Evolutionary conservation across 2,888 invertebrate species (phyloP).

Genomic region (Caenorhabditis zanzibari): DNA sequence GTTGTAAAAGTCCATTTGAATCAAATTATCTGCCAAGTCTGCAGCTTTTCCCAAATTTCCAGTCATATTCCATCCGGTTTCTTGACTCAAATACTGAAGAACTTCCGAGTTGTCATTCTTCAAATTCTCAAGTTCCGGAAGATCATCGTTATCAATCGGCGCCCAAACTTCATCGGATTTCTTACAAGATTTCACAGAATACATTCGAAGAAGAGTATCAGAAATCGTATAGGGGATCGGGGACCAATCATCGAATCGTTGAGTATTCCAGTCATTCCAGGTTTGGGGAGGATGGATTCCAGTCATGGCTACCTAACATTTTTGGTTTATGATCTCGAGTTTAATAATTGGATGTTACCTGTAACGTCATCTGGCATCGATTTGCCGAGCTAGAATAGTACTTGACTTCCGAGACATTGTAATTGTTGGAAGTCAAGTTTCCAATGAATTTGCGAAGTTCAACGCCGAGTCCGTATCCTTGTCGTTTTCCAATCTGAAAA

Average conservation of each 20-base stretch:
- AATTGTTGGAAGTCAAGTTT: constrained; percentile 59
- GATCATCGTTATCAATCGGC: constrained; percentile 72
- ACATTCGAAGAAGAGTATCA: constrained; percentile 79
- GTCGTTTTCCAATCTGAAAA: constrained; percentile 72
- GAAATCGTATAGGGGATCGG: constrained; percentile 78
- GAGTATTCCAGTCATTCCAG: constrained; percentile 72
- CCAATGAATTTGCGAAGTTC: constrained; percentile 73
- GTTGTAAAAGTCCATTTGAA: constrained; percentile 72
- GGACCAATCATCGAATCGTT: constrained; percentile 67
- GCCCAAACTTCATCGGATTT: constrained; percentile 71
- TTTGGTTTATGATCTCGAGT: not conserved
- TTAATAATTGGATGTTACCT: constrained; percentile 48
- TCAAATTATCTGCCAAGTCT: constrained; percentile 79
- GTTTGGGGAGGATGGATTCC: constrained; percentile 68
- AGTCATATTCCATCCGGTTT: constrained; percentile 75
- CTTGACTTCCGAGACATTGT: constrained; percentile 66
- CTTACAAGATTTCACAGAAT: constrained; percentile 72
- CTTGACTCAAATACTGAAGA: constrained; percentile 64
- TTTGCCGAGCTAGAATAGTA: constrained; percentile 74
- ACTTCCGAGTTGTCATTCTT: constrained; percentile 53
- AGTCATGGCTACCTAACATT: constrained; percentile 62
- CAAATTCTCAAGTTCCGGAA: constrained; percentile 67
- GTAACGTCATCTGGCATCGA: constrained; percentile 78
- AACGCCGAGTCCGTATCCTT: constrained; percentile 71
- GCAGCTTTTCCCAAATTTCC: constrained; percentile 70